Base-by-base conservation (phyloP, 2,113 vertebrate species). In the Raja brachyura region DNA sequence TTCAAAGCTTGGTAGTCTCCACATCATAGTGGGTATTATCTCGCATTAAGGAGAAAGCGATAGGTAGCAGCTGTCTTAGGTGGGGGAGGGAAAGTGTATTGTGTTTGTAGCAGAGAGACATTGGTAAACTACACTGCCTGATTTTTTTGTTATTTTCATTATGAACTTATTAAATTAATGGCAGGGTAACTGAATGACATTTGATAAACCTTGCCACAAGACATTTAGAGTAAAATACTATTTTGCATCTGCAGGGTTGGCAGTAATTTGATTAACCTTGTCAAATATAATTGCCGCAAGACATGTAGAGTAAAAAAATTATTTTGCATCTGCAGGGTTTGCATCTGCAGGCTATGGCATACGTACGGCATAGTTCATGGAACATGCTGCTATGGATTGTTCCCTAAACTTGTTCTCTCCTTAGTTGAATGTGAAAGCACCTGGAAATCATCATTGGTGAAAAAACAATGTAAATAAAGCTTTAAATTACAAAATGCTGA, bases 401-500 rank as follows among this genome's bases (percentile, higher is more conserved):
- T 85, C 28, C 56, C n/a, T 25, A 25, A 85, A 85, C 25, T n/a
- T 61, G 5, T 39, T 25, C 48, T 56, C 7, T 9, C 48, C 39
- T 39, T 48, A 18, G 79, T 56, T 85, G 56, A 85, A 61, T 33
- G 8, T 90, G 28, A 90, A 68, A 39, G 59, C 31, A 68, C 93
- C 78, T 94, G 93, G 94, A 95, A 95, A 96, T 96, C 96, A 94
- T 95, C 95, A 96, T 96, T 48, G 39, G 39, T 66, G 63, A 0
- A 14, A 66, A 95, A 93, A 70, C 94, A 93, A 95, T 94, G 95
- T 95, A 96, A 95, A 96, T 94, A 95, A 94, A 94, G 94, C 94
- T 94, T 96, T 96, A 94, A 95, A 95, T 95, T 93, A 90, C 93
- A 73, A 16, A 73, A 95, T 94, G 93, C 94, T 94, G 95, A 94